phyloP scores from a whole-genome alignment of 2,797 vertebrate genomes.

The Peromyscus melanophrys region DNA sequence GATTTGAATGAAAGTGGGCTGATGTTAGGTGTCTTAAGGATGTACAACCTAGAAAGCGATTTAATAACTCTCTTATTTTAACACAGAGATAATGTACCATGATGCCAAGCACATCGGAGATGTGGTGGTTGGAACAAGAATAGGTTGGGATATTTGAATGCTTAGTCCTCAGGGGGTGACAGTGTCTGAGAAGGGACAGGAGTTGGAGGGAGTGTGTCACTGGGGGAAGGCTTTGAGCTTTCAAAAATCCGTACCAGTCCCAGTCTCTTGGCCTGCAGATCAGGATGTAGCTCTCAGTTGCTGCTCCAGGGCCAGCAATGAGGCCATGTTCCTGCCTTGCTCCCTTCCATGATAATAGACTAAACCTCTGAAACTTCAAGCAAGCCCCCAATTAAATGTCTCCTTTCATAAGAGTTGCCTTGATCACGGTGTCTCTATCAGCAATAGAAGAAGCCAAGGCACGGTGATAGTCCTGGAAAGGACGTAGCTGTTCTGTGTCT shows the following conservation, averaged over 20 bases:
- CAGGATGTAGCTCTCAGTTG: too few relatives aligned
- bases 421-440: not conserved
- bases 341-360: not conserved
- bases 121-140: not conserved
- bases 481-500: not conserved
- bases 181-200: not conserved
- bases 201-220: not conserved
- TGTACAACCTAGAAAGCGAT: not conserved
- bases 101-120: not conserved
- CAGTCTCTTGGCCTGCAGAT: not conserved
- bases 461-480: not conserved
- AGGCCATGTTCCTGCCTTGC: not conserved
- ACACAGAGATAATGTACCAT: not conserved
- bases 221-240: not conserved
- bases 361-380: not conserved
- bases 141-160: not conserved
- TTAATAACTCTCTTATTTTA: slow-evolving; percentile 20
- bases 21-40: not conserved
- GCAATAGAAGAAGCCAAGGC: not conserved
- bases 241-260: not conserved
- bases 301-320: not conserved
- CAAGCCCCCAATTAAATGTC: not conserved
- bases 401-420: not conserved
- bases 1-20: not conserved
- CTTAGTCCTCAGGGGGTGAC: not conserved